These are phyloP conservation scores for Chaenogobius annularis DNA, from an alignment of 2,113 vertebrate species.

Conservation along the genomic window DNA sequence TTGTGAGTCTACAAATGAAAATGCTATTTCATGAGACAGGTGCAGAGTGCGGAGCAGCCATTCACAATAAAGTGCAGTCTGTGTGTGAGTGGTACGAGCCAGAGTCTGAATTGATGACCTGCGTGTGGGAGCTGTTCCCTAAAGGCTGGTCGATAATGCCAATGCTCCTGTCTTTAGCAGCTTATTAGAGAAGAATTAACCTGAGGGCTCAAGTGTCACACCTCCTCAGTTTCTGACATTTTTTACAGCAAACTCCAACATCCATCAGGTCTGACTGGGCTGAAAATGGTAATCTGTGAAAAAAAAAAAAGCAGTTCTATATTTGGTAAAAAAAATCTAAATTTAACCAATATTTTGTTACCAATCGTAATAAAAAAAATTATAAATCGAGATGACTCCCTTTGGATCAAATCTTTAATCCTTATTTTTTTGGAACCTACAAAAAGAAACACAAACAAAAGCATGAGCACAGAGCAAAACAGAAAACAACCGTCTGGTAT, in stretches of 20 bases:
- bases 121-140: constrained; percentile 19
- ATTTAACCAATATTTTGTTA: too few relatives aligned
- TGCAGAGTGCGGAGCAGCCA: background rate
- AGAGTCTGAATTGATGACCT: background rate
- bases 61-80: background rate
- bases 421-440: too few relatives aligned
- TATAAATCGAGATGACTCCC: too few relatives aligned
- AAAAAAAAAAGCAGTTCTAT: too few relatives aligned
- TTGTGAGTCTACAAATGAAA: constrained; percentile 5
- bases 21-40: background rate
- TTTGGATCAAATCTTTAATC: too few relatives aligned
- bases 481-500: too few relatives aligned
- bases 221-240: constrained; percentile 21
- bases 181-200: constrained; percentile 58
- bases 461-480: too few relatives aligned
- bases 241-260: constrained; percentile 33
- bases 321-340: too few relatives aligned
- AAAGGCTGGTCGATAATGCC: constrained; percentile 44
- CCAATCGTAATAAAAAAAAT: too few relatives aligned
- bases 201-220: background rate
- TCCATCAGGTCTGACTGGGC: background rate
- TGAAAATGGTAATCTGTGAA: too few relatives aligned
- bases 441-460: too few relatives aligned
- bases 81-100: background rate
- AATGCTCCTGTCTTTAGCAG: constrained; percentile 44